Base-by-base conservation (phyloP, 2,113 vertebrate genomes). In the Oncorhynchus gorbuscha region DNA sequence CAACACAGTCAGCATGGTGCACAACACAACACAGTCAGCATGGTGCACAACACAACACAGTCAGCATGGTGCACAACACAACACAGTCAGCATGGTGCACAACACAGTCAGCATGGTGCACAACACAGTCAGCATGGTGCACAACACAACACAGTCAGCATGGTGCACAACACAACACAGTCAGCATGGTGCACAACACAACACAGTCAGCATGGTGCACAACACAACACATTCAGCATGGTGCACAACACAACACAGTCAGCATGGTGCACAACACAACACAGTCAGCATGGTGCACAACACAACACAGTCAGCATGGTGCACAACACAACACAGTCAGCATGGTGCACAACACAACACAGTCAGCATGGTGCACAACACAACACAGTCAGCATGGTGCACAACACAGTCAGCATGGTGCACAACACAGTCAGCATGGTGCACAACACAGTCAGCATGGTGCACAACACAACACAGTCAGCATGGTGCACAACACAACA, bases 21-120 rank as follows among this genome's bases (percentile, higher is more conserved):
- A 51, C 24, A 48, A 75, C 6, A 59, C 69, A 82, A n/a, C 45
- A 79, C 75, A 13, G 1, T 1, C 58, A 71, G 39, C 32, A n/a
- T 24, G 70, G 14, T 18, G 70, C 22, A 4, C 14, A 55, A 18
- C 12, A 55, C 51, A 26, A 24, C 24, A 24, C 24, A 24, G 24
- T 24, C 24, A 24, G 24, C 24, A 24, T 24, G 24, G 24, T 24
- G 66, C n/a, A 51, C 24, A 48, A 75, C 6, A 59, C 69, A 82
- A n/a, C 45, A 79, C 75, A 13, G 1, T 1, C 58, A 71, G 39
- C 32, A n/a, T 24, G 70, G 14, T 18, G 70, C 22, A 4, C 14
- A 55, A 18, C 12, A 55, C 24, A 24, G 24, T 24, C 24, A 24
- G 24, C 24, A 24, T 24, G 24, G 24, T 24, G 66, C n/a, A 51